Evolutionary conservation across 1,140 invertebrate species (phyloP).

Genomic region (Augochlora pura): DNA sequence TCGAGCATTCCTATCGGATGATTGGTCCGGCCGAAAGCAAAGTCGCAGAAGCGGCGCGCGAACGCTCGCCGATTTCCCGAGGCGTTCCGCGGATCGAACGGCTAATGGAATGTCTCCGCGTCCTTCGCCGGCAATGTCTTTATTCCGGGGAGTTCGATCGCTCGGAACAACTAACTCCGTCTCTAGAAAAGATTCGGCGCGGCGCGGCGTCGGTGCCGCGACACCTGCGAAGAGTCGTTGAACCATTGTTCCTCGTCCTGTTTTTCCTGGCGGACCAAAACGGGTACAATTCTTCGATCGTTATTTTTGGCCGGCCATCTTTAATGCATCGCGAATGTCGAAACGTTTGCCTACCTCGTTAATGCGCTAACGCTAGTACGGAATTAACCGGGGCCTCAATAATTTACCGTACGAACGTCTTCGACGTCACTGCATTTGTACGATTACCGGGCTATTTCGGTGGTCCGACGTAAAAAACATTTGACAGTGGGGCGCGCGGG

Average conservation of each 20-base stretch:
- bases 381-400: conserved; percentile 22
- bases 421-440: conserved; percentile 15
- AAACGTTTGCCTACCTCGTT: conserved; percentile 43
- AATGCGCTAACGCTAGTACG: conserved; percentile 22
- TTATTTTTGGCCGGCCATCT: conserved; percentile 39
- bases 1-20: neutral
- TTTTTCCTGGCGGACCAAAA: conserved; percentile 13
- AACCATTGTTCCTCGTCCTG: conserved; percentile 20
- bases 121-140: neutral
- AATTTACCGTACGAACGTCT: conserved; percentile 27
- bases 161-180: neutral
- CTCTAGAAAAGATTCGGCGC: neutral
- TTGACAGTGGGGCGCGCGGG: too few species aligned
- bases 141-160: conserved; percentile 1
- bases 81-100: neutral
- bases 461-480: neutral
- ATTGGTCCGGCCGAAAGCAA: neutral
- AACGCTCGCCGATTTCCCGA: neutral
- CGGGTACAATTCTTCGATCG: conserved; percentile 35
- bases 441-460: neutral
- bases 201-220: neutral
- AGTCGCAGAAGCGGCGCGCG: too few species aligned
- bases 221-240: conserved; percentile 16
- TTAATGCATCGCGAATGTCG: conserved; percentile 43
- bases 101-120: conserved; percentile 11